A percentile compares a stretch with the other conserved stretches of the same genome.
Conservation (phyloP, 2,797 vertebrate genomes). For the Octomys mimax region DNA sequence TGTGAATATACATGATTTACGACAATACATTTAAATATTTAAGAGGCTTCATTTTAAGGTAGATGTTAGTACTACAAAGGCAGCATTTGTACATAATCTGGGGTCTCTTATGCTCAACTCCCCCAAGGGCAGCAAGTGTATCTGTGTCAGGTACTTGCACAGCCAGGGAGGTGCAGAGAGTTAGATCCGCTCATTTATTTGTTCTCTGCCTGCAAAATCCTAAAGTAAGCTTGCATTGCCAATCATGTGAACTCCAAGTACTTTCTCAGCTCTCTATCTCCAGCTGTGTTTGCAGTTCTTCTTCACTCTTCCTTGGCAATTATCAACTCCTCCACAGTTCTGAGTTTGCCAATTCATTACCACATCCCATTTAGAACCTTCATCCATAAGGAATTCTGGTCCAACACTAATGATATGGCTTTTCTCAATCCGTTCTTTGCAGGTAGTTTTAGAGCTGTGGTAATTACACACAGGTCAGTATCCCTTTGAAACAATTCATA, state of each 20-base stretch:
- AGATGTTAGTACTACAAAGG: neutral
- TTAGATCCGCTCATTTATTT: neutral
- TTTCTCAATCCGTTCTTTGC: slow-evolving; percentile 62
- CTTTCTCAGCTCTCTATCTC: neutral
- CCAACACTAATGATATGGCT: slow-evolving; percentile 44
- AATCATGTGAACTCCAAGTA: slow-evolving; percentile 44
- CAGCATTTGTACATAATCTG: neutral
- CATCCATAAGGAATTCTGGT: slow-evolving; percentile 61
- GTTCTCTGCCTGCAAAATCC: neutral
- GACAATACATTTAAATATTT: neutral
- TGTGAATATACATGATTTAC: neutral
- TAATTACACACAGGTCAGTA: neutral
- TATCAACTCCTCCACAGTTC: slow-evolving; percentile 57
- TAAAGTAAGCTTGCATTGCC: neutral
- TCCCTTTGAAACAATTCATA: neutral
- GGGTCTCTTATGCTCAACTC: neutral
- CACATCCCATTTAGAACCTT: slow-evolving; percentile 61
- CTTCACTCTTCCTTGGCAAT: slow-evolving; percentile 36
- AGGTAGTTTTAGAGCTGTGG: slow-evolving; percentile 4
- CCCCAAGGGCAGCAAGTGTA: neutral
- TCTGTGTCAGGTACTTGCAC: no score
- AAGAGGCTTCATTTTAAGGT: neutral
- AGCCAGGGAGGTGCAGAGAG: neutral
- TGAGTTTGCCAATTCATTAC: slow-evolving; percentile 15
- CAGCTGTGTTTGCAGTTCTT: slow-evolving; percentile 36